phyloP scores from a whole-genome alignment of 2,113 vertebrate genomes.

The Trematomus loennbergii region DNA sequence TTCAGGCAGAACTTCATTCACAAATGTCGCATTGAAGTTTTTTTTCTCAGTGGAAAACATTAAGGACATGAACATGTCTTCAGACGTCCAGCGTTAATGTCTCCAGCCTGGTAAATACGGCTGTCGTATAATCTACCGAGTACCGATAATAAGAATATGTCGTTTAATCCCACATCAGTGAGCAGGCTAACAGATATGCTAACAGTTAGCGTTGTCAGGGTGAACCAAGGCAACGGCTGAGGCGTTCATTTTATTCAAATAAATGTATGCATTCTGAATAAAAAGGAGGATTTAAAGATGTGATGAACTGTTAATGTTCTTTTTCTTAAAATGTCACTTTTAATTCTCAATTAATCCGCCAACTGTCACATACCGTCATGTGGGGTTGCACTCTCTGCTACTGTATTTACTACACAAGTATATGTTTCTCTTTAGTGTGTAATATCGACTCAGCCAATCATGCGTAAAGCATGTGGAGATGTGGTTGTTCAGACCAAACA shows the following conservation, averaged over 20 bases:
- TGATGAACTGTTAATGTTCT: background rate
- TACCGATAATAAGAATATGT: no score
- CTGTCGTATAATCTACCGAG: no score
- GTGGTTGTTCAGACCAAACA: background rate
- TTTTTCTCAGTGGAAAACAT: no score
- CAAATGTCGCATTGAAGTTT: background rate
- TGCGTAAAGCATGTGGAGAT: background rate
- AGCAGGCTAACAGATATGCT: background rate
- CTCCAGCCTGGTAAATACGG: background rate
- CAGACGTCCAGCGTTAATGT: rapidly evolving
- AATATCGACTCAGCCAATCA: background rate
- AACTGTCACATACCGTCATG: background rate
- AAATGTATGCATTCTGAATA: background rate
- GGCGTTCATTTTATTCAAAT: background rate
- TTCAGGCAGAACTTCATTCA: background rate
- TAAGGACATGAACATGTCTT: background rate
- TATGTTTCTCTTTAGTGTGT: background rate
- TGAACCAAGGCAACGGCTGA: background rate
- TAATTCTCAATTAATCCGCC: background rate
- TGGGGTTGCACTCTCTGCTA: background rate
- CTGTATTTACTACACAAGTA: background rate
- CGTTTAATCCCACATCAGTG: background rate
- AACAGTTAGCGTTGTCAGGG: background rate
- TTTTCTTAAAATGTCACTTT: background rate
- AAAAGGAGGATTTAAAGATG: background rate